Conservation (phyloP, 2,113 vertebrate genomes). For the Coturnix japonica region DNA sequence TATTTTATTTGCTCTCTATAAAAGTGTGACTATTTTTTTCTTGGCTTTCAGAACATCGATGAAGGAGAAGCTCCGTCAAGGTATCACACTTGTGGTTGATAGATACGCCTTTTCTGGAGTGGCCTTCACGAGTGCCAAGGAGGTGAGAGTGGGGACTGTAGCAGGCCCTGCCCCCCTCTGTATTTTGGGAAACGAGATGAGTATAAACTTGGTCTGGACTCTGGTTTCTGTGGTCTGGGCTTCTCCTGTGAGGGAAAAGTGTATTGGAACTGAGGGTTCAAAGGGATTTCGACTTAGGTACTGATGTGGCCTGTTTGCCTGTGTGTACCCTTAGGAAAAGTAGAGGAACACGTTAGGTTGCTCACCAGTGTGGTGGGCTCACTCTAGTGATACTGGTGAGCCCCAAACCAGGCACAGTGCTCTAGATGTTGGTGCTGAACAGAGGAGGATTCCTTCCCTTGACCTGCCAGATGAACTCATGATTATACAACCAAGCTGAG, state of each 20-base stretch:
- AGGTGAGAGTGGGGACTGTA: conserved; percentile 80
- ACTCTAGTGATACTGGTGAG: background rate
- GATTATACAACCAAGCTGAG: background rate
- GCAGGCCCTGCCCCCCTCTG: background rate
- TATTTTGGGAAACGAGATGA: too few species aligned
- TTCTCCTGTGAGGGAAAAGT: background rate
- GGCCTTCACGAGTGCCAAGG: conserved; percentile 93
- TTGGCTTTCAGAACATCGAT: conserved; percentile 71
- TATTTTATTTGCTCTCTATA: background rate
- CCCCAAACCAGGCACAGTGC: background rate
- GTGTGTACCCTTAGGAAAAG: background rate
- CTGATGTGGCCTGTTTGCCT: background rate
- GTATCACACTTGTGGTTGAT: conserved; percentile 89
- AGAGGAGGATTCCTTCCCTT: background rate
- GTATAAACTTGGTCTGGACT: fast-evolving
- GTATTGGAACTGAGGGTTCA: background rate
- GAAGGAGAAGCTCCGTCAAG: conserved; percentile 86
- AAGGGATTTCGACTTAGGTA: background rate
- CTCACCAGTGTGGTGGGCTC: background rate
- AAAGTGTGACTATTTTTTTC: background rate
- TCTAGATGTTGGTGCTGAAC: background rate
- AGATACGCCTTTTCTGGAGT: conserved; percentile 96
- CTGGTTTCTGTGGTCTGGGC: fast-evolving
- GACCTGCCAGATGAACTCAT: background rate
- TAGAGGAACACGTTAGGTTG: background rate